Evolutionary conservation across 30 jellyfish, hydroid and myxozoan genomes (phyloP).

Genomic region (Haliclystus octoradiatus): DNA sequence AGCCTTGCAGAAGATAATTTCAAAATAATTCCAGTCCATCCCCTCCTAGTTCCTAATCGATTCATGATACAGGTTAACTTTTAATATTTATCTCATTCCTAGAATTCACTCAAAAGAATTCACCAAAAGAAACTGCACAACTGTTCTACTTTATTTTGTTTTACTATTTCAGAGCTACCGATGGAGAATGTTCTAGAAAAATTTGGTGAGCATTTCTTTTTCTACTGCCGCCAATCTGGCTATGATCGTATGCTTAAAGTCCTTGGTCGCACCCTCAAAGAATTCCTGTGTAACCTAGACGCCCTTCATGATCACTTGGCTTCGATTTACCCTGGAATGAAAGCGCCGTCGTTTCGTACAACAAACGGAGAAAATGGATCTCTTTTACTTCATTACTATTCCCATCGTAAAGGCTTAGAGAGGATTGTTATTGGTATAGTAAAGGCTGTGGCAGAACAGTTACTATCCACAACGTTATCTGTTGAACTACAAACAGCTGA

Average conservation of each 20-base stretch:
- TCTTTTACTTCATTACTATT: constrained; percentile 59
- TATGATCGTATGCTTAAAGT: constrained; percentile 65
- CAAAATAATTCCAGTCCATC: no score
- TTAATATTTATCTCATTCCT: no score
- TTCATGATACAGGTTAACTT: no score
- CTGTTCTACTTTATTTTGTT: no score
- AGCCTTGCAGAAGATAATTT: no score
- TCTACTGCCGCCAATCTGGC: constrained; percentile 71
- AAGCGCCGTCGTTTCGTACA: constrained; percentile 82
- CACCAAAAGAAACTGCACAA: no score
- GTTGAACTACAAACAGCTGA: constrained; percentile 12
- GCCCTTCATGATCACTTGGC: constrained; percentile 82
- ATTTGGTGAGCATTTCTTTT: constrained; percentile 86
- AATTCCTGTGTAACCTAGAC: constrained; percentile 59
- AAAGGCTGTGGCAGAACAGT: constrained; percentile 65
- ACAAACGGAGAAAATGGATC: constrained; percentile 71
- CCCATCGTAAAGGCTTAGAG: constrained; percentile 60
- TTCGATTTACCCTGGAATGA: constrained; percentile 67
- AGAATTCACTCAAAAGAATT: no score
- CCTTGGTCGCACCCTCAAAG: constrained; percentile 58
- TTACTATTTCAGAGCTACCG: constrained; percentile 37
- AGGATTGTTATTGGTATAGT: constrained; percentile 72
- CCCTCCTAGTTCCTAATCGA: no score
- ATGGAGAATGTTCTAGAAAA: constrained; percentile 44
- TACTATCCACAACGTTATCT: constrained; percentile 33